Conservation (phyloP, 2,113 vertebrate species). For the Etheostoma spectabile region DNA sequence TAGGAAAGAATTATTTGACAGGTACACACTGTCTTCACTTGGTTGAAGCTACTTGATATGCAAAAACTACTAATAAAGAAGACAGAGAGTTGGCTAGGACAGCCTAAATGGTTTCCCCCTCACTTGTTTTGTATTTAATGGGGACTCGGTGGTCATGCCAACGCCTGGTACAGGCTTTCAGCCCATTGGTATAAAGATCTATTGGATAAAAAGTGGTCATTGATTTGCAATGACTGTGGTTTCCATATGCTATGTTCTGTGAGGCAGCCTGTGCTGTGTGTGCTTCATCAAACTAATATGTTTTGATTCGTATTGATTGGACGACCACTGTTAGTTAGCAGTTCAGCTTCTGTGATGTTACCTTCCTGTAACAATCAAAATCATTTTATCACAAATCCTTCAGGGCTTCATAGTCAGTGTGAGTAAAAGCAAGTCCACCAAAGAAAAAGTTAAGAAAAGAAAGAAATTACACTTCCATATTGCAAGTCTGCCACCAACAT, state of each 20-base stretch:
- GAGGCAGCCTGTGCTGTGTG: neutral
- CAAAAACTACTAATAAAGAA: neutral
- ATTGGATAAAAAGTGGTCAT: neutral
- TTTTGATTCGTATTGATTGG: neutral
- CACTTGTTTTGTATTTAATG: neutral
- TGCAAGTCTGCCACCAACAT: neutral
- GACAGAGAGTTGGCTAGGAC: neutral
- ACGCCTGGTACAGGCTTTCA: neutral
- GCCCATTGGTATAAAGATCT: neutral
- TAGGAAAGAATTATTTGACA: neutral
- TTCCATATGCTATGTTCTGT: neutral
- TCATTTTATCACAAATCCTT: neutral
- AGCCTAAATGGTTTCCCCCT: neutral
- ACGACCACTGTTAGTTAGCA: neutral
- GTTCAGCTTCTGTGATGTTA: neutral
- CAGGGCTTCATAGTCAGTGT: neutral
- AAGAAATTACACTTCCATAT: neutral
- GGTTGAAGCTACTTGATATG: neutral
- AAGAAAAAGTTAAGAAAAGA: neutral
- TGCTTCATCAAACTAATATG: neutral
- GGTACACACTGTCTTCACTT: neutral
- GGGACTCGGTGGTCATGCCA: no score
- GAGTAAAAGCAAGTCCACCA: neutral
- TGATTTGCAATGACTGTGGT: neutral
- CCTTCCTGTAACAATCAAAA: neutral